These are phyloP conservation scores for Calvadosia cruxmelitensis DNA, from an alignment of 30 jellyfish, hydroid and myxozoan species.

Conservation along the genomic window DNA sequence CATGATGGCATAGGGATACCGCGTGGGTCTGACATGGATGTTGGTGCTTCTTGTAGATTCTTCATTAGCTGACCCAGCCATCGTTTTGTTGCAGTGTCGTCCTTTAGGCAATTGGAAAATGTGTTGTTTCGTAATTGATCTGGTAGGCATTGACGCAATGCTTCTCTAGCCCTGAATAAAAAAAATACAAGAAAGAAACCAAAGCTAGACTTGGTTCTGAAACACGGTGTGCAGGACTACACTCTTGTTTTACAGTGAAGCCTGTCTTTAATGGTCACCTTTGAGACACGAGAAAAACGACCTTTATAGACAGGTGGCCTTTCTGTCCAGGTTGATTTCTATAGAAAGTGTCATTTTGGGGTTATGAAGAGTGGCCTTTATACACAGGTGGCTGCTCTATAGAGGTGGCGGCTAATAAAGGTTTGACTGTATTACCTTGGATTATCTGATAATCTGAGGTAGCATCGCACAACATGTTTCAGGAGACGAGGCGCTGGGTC, in stretches of 20 bases:
- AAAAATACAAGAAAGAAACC: too few relatives aligned
- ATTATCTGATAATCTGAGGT: constrained; percentile 79
- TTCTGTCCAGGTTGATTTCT: too few relatives aligned
- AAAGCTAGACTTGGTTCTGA: too few relatives aligned
- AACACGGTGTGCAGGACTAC: too few relatives aligned
- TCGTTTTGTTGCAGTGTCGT: constrained; percentile 84
- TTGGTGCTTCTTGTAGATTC: constrained; percentile 87
- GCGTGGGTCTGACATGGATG: constrained; percentile 65
- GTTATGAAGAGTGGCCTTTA: too few relatives aligned
- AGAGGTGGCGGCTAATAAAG: too few relatives aligned
- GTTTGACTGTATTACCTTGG: too few relatives aligned
- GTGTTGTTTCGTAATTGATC: constrained; percentile 81
- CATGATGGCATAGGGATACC: constrained; percentile 81
- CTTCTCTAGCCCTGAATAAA: constrained; percentile 77
- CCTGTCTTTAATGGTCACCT: too few relatives aligned
- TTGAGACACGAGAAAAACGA: too few relatives aligned
- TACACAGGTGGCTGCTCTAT: too few relatives aligned
- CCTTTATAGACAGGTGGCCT: too few relatives aligned
- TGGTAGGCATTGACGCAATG: constrained; percentile 93
- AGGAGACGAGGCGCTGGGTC: constrained; percentile 89
- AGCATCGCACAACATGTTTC: constrained; percentile 92
- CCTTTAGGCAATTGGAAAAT: constrained; percentile 69
- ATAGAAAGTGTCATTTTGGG: too few relatives aligned
- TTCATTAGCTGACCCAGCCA: constrained; percentile 90
- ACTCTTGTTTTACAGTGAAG: background rate